These are phyloP conservation scores for Rhinichthys klamathensis DNA, from an alignment of 2,113 vertebrate species.

Conservation along the genomic window DNA sequence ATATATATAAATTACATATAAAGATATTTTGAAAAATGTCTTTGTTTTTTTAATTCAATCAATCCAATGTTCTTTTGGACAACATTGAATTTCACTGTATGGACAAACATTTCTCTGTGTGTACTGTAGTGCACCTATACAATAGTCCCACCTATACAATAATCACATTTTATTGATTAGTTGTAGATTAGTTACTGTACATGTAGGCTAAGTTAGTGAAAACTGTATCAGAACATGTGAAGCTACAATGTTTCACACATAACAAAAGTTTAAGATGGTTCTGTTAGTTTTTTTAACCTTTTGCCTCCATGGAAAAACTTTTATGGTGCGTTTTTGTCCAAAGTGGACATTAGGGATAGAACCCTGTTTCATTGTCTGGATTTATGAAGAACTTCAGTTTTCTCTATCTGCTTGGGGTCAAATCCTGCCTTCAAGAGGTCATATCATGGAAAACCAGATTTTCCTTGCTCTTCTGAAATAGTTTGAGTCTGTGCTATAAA, in stretches of 20 bases:
- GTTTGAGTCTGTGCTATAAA: not conserved
- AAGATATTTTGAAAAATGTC: too few relatives aligned
- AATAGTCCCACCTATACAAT: not conserved
- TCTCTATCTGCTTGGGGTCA: not conserved
- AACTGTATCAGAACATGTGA: not conserved
- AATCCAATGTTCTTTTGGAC: too few relatives aligned
- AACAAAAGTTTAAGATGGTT: not conserved
- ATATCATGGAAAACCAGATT: not conserved
- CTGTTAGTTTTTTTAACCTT: slow-evolving; percentile 7
- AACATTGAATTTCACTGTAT: too few relatives aligned
- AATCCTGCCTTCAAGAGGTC: not conserved
- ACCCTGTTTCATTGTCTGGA: slow-evolving; percentile 27
- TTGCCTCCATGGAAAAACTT: slow-evolving; percentile 38
- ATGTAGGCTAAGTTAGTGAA: not conserved
- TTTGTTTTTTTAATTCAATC: too few relatives aligned
- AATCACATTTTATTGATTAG: not conserved
- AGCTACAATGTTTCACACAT: slow-evolving; percentile 31
- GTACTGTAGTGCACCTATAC: too few relatives aligned
- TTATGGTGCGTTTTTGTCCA: slow-evolving; percentile 33
- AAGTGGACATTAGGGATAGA: slow-evolving; percentile 30
- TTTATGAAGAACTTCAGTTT: slow-evolving; percentile 47
- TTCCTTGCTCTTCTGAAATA: not conserved
- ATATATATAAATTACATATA: too few relatives aligned
- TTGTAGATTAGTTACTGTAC: too few relatives aligned
- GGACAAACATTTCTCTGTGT: too few relatives aligned